Evolutionary conservation across 2,797 vertebrate species (phyloP), one percentile per base, ranked within the genome.

Genomic region (Odontamblyopus lacepedii): DNA sequence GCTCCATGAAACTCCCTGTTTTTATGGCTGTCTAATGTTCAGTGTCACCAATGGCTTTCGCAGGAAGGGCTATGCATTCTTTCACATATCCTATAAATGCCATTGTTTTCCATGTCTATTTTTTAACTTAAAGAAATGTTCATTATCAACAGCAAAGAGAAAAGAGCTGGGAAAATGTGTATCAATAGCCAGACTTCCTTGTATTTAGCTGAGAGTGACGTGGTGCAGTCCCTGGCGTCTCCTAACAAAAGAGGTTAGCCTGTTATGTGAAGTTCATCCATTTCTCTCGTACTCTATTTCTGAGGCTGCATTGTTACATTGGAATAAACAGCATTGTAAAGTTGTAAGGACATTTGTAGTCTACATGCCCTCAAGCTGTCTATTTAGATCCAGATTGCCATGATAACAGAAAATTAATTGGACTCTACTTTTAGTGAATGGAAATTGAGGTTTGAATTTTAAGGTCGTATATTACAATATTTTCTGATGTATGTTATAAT

Each of bases 121-220:
- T 68, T 26, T 26, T 8, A 26, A 71, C 81, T 85, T 85, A 85
- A 82, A 74, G 15, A 51, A 57, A 32, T 13, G 44, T 69, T 73
- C 76, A 78, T 73, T 50, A 53, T 55, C 53, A 72, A 69, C 66
- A 50, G 67, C 57, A 82, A 57, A 74, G 71, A 63, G 19, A 67
- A 77, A 70, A 79, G 38, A 41, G 69, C 64, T 73, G 82, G 76
- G 78, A 82, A 80, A 84, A 83, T 79, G 76, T 68, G 75, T 75
- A 90, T 90, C 83, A 89, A 88, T 88, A 80, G 78, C 80, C 88
- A 89, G 84, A 92, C 88, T 92, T 93, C 92, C 91, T 92, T 92
- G 88, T 83, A 93, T 94, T 93, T 91, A 92, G 83, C 82, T 61
- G 71, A 79, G 32, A 29, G 81, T 67, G 5, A 44, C 51, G 78